Evolutionary conservation across 2,797 vertebrate genomes (phyloP).

Genomic region (Arrhamphus sclerolepis): DNA sequence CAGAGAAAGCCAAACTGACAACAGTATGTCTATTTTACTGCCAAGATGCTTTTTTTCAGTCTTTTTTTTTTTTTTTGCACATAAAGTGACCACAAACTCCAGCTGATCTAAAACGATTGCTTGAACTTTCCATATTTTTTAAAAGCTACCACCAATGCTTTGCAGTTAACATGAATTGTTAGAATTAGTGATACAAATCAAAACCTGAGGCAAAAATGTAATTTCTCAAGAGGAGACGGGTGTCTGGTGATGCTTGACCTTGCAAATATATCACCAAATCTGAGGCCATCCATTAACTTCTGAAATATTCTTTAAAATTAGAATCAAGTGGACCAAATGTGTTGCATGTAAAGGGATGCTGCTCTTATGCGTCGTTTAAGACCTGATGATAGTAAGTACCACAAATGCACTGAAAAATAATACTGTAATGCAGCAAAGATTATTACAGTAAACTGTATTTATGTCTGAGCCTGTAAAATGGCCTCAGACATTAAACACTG

Average conservation of each 20-base stretch:
- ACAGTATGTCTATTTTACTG: conserved; percentile 38
- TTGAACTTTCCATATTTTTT: not conserved
- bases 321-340: not conserved
- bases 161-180: not conserved
- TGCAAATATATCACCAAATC: too few species aligned
- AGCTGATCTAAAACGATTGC: conserved; percentile 31
- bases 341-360: not conserved
- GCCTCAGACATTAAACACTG: conserved; percentile 48
- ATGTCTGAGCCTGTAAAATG: conserved; percentile 31
- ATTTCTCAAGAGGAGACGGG: too few species aligned
- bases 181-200: not conserved
- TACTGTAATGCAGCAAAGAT: conserved; percentile 1
- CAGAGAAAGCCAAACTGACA: conserved; percentile 26
- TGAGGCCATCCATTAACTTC: too few species aligned
- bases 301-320: not conserved
- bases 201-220: too few species aligned
- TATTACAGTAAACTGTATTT: conserved; percentile 30
- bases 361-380: conserved; percentile 2
- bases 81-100: conserved; percentile 23
- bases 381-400: conserved; percentile 1
- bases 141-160: too few species aligned
- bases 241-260: too few species aligned
- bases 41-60: conserved; percentile 22
- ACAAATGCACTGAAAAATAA: conserved; percentile 7
- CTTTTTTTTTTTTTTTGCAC: conserved; percentile 26